Evolutionary conservation across 2,113 vertebrate species (phyloP).

Genomic region (Pachypanchax playfairii): DNA sequence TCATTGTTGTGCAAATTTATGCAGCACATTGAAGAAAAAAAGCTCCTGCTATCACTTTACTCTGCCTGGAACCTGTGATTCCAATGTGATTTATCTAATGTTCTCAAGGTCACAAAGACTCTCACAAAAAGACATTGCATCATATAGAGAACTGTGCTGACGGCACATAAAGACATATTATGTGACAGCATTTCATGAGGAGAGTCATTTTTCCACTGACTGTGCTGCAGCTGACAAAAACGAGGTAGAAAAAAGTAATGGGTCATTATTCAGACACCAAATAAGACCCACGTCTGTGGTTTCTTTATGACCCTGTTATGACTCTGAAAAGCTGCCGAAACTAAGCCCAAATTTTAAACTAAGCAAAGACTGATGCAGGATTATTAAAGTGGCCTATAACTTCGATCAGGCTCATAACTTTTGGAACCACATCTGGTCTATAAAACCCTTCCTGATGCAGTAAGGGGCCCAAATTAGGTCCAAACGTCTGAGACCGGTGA

Average conservation of each 20-base stretch:
- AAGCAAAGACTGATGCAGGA: too few species aligned
- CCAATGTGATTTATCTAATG: not conserved
- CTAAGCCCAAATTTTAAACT: too few species aligned
- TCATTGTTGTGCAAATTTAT: constrained; percentile 56
- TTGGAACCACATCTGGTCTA: too few species aligned
- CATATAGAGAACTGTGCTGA: not conserved
- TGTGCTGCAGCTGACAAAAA: not conserved
- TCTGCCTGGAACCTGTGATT: constrained; percentile 3
- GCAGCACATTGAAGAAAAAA: constrained; percentile 34
- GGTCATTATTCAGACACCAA: not conserved
- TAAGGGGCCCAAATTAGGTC: too few species aligned
- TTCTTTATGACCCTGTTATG: not conserved
- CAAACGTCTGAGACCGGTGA: not conserved
- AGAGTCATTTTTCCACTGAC: not conserved
- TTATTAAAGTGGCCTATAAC: too few species aligned
- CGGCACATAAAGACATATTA: not conserved
- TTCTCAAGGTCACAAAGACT: not conserved
- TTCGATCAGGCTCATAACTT: too few species aligned
- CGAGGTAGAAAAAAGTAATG: not conserved
- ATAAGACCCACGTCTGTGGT: not conserved
- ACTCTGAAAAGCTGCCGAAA: not conserved
- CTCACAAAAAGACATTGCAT: not conserved
- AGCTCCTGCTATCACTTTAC: constrained; percentile 9
- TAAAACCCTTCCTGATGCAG: too few species aligned
- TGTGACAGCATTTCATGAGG: not conserved